A percentile compares a stretch with the other conserved stretches of the same genome.
Evolutionary conservation across 1,140 invertebrate genomes (phyloP).

Genomic region (Lucilia cuprina): DNA sequence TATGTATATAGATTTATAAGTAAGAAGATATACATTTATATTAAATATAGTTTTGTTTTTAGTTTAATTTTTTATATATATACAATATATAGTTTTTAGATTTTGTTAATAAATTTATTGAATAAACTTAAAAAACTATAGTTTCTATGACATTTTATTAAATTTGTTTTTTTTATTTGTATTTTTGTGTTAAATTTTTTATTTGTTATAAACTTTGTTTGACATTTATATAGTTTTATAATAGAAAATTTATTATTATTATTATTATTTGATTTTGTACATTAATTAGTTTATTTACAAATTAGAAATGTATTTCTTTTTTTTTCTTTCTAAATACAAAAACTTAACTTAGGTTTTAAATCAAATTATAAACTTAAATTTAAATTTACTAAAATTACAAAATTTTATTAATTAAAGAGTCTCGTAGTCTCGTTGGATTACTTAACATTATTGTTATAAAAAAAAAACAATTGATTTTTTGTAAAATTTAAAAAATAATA

Average conservation of each 20-base stretch:
- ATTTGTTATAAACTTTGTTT: conserved; percentile 44
- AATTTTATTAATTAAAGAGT: conserved; percentile 43
- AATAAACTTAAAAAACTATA: conserved; percentile 12
- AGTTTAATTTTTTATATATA: conserved; percentile 1
- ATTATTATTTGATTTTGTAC: conserved; percentile 24
- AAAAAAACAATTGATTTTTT: not conserved
- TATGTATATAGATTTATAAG: not conserved
- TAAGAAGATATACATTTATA: not conserved
- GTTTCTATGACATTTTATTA: conserved; percentile 15
- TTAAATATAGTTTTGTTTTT: not conserved
- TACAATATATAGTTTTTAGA: not conserved
- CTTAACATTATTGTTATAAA: conserved; percentile 21
- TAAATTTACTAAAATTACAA: not conserved
- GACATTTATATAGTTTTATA: not conserved
- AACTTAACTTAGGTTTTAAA: not conserved
- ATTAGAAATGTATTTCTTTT: not conserved
- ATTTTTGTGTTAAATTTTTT: conserved; percentile 39
- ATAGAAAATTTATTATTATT: not conserved
- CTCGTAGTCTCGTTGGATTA: conserved; percentile 57
- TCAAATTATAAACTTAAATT: not conserved
- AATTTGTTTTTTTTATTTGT: conserved; percentile 45
- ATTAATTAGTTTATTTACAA: conserved; percentile 39
- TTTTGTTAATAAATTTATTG: not conserved
- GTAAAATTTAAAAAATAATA: not conserved
- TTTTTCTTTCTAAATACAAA: conserved; percentile 3